Evolutionary conservation across 2,888 invertebrate species (phyloP).

Genomic region (Phrixothrix hirtus): DNA sequence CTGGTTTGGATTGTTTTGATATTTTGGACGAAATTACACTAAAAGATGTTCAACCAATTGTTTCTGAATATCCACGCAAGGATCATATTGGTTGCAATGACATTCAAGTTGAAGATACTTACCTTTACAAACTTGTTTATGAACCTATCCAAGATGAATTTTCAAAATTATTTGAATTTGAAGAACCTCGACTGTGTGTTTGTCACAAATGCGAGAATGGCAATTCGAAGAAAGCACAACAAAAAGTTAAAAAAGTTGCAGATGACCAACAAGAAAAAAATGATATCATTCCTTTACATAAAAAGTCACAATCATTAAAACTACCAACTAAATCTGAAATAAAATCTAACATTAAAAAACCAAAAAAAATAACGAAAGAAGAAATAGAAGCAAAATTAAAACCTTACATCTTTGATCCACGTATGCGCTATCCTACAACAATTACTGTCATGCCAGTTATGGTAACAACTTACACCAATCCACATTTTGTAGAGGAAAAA

Average conservation of each 20-base stretch:
- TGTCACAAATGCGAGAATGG: not conserved
- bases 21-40: constrained; percentile 35
- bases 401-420: constrained; percentile 32
- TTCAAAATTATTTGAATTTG: constrained; percentile 1
- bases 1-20: constrained; percentile 32
- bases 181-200: constrained; percentile 2
- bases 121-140: constrained; percentile 19
- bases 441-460: constrained; percentile 37
- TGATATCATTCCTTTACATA: not conserved
- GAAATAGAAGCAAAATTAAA: constrained; percentile 7
- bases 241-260: not conserved
- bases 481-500: constrained; percentile 4
- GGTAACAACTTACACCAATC: constrained; percentile 15
- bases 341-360: constrained; percentile 1
- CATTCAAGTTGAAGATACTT: constrained; percentile 9
- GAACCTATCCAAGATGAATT: constrained; percentile 4
- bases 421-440: constrained; percentile 31
- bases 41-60: constrained; percentile 35
- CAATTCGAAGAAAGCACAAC: too few species aligned
- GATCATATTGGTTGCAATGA: constrained; percentile 5
- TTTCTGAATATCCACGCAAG: constrained; percentile 39
- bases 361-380: constrained; percentile 7
- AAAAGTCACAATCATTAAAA: not conserved
- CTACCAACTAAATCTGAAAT: not conserved
- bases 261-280: not conserved